Conservation (phyloP, 2,797 vertebrate genomes). For the Myotis myotis region DNA sequence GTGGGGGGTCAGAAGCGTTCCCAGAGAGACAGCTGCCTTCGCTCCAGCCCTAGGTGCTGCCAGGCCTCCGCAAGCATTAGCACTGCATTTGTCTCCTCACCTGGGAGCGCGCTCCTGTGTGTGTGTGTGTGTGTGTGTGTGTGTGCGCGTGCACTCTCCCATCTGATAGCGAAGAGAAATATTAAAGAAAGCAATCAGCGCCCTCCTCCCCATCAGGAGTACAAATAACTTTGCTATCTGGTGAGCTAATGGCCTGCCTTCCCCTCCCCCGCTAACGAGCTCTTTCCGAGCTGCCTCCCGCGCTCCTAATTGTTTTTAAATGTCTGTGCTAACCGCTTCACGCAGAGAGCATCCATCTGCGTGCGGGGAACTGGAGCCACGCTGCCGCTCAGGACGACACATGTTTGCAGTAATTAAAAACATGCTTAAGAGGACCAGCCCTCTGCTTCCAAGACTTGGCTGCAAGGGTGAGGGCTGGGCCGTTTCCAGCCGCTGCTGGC, state of each 20-base stretch:
- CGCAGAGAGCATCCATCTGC: slow-evolving; percentile 79
- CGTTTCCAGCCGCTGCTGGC: background rate
- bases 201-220: slow-evolving; percentile 45
- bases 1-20: background rate
- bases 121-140: too few species aligned
- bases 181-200: slow-evolving; percentile 85
- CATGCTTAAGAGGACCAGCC: slow-evolving; percentile 64
- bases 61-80: slow-evolving; percentile 62
- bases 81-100: slow-evolving; percentile 62
- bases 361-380: slow-evolving; percentile 76
- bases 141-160: background rate
- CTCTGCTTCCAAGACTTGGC: background rate
- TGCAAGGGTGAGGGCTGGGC: background rate
- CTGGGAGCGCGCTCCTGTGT: background rate
- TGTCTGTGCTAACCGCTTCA: slow-evolving; percentile 80
- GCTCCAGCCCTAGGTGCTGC: slow-evolving; percentile 42
- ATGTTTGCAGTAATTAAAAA: slow-evolving; percentile 82
- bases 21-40: slow-evolving; percentile 53
- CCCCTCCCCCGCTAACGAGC: slow-evolving; percentile 77
- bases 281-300: slow-evolving; percentile 76
- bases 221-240: slow-evolving; percentile 83
- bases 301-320: slow-evolving; percentile 85
- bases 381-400: slow-evolving; percentile 57
- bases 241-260: slow-evolving; percentile 80
- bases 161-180: slow-evolving; percentile 75